Percentiles rank a stretch among this genome's conserved stretches.
These are phyloP conservation scores for Phylloscopus collybita DNA, from an alignment of 2,797 vertebrate genomes.

Conservation along the genomic window DNA sequence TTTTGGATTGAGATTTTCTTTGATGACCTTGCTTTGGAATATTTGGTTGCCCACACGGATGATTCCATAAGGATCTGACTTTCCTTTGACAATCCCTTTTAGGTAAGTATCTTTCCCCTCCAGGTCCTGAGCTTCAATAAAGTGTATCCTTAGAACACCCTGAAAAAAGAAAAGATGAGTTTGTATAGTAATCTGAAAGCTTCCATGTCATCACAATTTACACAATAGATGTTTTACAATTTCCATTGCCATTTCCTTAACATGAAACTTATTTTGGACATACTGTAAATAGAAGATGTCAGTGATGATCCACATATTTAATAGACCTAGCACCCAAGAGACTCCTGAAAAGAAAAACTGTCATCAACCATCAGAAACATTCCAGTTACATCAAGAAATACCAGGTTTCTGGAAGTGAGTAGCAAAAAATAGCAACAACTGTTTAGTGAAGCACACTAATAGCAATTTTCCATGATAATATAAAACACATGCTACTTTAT, in stretches of 20 bases:
- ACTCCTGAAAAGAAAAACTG: not conserved
- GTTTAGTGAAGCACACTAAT: not conserved
- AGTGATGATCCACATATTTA: not conserved
- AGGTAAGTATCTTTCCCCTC: slow-evolving; percentile 90
- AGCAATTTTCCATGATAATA: not conserved
- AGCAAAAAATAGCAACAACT: not conserved
- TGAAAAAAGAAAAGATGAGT: slow-evolving; percentile 45
- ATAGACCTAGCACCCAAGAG: not conserved
- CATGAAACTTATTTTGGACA: not conserved
- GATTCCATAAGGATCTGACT: slow-evolving; percentile 94
- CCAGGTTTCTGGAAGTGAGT: not conserved
- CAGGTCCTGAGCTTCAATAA: slow-evolving; percentile 92
- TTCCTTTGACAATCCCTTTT: slow-evolving; percentile 93
- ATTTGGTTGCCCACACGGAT: slow-evolving; percentile 86
- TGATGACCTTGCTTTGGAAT: slow-evolving; percentile 91
- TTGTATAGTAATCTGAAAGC: not conserved
- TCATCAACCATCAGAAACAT: not conserved
- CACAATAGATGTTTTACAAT: not conserved
- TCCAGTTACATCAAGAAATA: not conserved
- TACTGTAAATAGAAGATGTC: not conserved
- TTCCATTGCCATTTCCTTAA: not conserved
- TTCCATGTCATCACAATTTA: not conserved
- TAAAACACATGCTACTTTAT: not conserved
- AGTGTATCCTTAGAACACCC: slow-evolving; percentile 92
- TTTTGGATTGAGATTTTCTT: slow-evolving; percentile 88